Base-by-base conservation (phyloP, 2,113 vertebrate species). In the Macquaria ambigua region DNA sequence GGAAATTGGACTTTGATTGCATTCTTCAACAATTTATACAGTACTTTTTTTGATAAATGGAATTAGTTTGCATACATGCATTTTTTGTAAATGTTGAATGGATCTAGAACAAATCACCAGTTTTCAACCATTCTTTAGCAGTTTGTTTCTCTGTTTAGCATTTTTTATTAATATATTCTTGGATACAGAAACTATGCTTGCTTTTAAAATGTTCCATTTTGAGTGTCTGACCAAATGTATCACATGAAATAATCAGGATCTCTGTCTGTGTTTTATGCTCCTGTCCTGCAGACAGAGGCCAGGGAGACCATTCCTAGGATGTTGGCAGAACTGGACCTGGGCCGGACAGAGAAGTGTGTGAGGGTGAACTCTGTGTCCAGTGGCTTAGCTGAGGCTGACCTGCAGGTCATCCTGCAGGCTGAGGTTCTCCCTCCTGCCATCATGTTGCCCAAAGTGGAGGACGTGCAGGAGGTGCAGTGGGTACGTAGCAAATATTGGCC, bases 381-480 rank as follows among this genome's bases (percentile, higher is more conserved):
- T 0, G 97, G 97, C 75, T 95, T 99, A 78, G 96, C 97, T 0
- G 97, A 98, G 68, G 95, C 94, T 43, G 98, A 99, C 94, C 94
- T 99, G 55, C 93, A 96, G 77, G 93, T 96, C 28, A 86, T 99
- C 83, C 91, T 99, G 78, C 94, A 95, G 82, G 96, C 96, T 5
- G 94, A 89, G 68, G 94, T 96, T 67, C 97, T 98, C 39, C 98
- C 98, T 90, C 96, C 98, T 14, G 98, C 98, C 83, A 91, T 99
- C 78, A 98, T 99, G 98, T 90, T 99, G 83, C 98, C 98, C 11
- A 99, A 99, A 89, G 97, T 99, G 88, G 97, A 99, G 92, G 94
- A 95, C 67, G 92, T 89, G 0, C 95, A 96, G 75, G 98, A 99
- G 84, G 96, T 98, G 80, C 96, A 92, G 75, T 99, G 98, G 98